Base-by-base conservation (phyloP, 2,888 invertebrate genomes). In the Pollenia labialis region DNA sequence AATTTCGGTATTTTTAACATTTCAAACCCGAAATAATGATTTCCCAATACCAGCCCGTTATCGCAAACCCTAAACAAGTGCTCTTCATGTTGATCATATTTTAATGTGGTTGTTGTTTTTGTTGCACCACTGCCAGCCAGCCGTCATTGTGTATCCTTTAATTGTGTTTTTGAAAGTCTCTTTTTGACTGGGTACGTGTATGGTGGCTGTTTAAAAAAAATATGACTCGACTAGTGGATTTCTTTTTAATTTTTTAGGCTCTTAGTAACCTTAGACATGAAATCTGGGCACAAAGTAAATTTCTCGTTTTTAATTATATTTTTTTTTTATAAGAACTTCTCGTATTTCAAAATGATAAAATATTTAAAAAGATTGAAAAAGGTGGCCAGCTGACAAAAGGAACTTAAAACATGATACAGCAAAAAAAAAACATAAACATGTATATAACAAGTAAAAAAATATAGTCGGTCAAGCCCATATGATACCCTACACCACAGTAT, bases 291-390 rank as follows among this genome's bases (percentile, higher is more conserved):
- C 32, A 81, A 72, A 85, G 66, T 85, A 52, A 79, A 80, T 64
- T 79, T 87, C 64, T 85, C 9, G 50, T 82, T 86, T 88, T 84
- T 88, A 81, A 81, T 88, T 88, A 82, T 85, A 82, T 32, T 52
- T 68, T 32, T 68, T 50, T 75, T 23, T 32, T 32, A 32, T 14
- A 32, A 46, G 68, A 87, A 85, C 87, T 85, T 87, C 88, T 88
- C 88, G 81, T 85, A 88, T 88, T 88, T 83, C 88, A 87, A 77
- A 74, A 85, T 81, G 77, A 87, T 77, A 87, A 87, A 87, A 77
- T 85, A 76, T 77, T 75, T 66, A n/a, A 60, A 50, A n/a, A 23
- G 52, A 44, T 58, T 68, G 76, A 44, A 48, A 44, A 62, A 50
- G 62, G 83, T 88, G 85, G 14, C 87, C 85, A 81, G 71, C 18